Percentiles rank a stretch among this genome's conserved stretches.
Conservation (phyloP, 2,113 vertebrate genomes). For the Callipepla californica region DNA sequence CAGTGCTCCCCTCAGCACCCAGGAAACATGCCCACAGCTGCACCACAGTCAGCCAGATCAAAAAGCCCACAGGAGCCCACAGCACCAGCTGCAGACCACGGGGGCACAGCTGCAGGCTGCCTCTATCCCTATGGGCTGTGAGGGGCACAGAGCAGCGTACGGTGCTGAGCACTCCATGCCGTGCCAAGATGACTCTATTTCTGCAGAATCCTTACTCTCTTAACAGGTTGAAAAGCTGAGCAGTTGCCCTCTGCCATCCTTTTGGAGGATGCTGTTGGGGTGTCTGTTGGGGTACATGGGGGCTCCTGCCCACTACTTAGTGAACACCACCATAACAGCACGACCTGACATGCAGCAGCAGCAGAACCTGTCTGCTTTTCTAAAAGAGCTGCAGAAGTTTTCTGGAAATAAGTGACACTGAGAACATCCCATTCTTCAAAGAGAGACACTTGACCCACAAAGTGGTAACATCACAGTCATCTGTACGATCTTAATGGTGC, state of each 20-base stretch:
- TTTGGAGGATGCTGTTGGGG: not conserved
- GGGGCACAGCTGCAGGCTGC: not conserved
- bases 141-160: not conserved
- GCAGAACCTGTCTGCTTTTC: not conserved
- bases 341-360: not conserved
- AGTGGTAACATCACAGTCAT: not conserved
- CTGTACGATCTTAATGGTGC: not conserved
- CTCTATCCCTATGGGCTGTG: not conserved
- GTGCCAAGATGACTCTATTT: not conserved
- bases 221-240: not conserved
- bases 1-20: not conserved
- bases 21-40: not conserved
- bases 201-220: not conserved
- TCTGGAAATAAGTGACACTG: not conserved
- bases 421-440: not conserved
- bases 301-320: not conserved
- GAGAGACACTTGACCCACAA: not conserved
- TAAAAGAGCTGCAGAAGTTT: not conserved
- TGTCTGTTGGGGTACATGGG: not conserved
- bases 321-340: not conserved
- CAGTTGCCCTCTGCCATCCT: not conserved
- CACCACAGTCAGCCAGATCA: not conserved
- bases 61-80: not conserved
- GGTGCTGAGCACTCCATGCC: not conserved
- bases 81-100: fast-evolving